A percentile compares a stretch with the other conserved stretches of the same genome.
Evolutionary conservation across 2,113 vertebrate species (phyloP).

Genomic region (Sebastes schlegelii): DNA sequence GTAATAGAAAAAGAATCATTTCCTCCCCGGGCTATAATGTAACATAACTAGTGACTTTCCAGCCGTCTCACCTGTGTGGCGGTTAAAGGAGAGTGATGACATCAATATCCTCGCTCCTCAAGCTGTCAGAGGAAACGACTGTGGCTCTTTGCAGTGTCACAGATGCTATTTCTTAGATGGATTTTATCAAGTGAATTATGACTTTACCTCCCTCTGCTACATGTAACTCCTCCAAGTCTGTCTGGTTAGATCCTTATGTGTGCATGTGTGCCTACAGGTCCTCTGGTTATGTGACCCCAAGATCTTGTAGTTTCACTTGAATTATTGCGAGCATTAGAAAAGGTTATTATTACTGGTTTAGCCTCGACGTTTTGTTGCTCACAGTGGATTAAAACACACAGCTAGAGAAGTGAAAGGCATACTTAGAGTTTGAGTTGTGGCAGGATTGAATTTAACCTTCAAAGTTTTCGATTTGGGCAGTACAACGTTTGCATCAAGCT

Average conservation of each 20-base stretch:
- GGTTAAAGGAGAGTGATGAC: constrained; percentile 35
- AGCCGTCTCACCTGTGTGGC: constrained; percentile 26
- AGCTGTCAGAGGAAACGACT: constrained; percentile 37
- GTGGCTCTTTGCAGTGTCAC: constrained; percentile 33
- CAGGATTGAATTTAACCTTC: constrained; percentile 10
- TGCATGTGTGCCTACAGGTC: neutral
- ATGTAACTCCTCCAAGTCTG: constrained; percentile 33
- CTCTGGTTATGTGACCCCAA: constrained; percentile 32
- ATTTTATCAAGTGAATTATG: constrained; percentile 51
- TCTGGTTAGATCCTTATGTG: neutral
- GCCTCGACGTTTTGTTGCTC: constrained; percentile 1
- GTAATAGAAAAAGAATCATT: neutral
- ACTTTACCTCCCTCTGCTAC: neutral
- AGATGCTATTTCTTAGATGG: constrained; percentile 11
- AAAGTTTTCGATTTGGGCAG: constrained; percentile 2
- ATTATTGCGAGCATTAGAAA: constrained; percentile 16
- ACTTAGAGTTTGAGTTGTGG: constrained; percentile 20
- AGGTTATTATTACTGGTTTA: neutral
- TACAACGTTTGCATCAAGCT: constrained; percentile 19
- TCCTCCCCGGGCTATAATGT: neutral
- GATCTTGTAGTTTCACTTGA: constrained; percentile 24
- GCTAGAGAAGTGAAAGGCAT: neutral
- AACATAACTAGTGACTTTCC: constrained; percentile 23
- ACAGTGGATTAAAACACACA: constrained; percentile 9
- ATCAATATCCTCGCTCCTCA: constrained; percentile 45